Base-by-base conservation (phyloP, 53 echinoderm and acorn worm genomes). In the Hippasteria phrygiana region DNA sequence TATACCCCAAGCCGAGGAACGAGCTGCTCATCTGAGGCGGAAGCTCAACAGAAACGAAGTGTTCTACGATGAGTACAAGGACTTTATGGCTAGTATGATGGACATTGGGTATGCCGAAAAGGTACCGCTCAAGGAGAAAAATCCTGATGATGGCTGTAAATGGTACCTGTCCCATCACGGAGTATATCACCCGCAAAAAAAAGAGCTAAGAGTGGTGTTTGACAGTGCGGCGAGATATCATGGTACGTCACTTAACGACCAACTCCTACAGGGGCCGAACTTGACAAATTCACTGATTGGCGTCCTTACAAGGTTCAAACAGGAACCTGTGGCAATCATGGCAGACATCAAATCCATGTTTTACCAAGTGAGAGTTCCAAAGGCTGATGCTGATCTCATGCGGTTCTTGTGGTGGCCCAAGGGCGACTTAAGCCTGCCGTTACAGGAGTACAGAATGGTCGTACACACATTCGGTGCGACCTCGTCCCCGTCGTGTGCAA, bases 291-390 rank as follows among this genome's bases (percentile, higher is more conserved):
- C 38, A 26, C 78, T 93, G 32, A 87, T 88, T 31, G 93, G 92
- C 20, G 94, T 92, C 0, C 39, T 96, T 34, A 88, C 83, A 71
- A 89, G 96, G 35, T 96, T 96, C 47, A 41, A 93, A 20, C 63
- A 82, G 36, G 90, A 83, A 54, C 62, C n/a, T 5, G 67, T 90
- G 18, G 86, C 86, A 12, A n/a, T 93, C 20, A 77, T 83, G 33
- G 86, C 86, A 1, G 93, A 94, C 87, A 94, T 92, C 1, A 88
- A 94, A 53, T 80, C 54, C 1, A 95, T 91, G 95, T 95, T 95
- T 38, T 87, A 88, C 24, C 95, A 93, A 69, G 93, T 95, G 0
- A 76, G 39, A 22, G 88, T 93, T 39, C 43, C 79, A 17, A 42
- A 64, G 5, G 73, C 42, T 7, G 88, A 94, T 33, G 54, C 88